Evolutionary conservation across 2,113 vertebrate genomes (phyloP).

Genomic region (Stictonetta naevosa): DNA sequence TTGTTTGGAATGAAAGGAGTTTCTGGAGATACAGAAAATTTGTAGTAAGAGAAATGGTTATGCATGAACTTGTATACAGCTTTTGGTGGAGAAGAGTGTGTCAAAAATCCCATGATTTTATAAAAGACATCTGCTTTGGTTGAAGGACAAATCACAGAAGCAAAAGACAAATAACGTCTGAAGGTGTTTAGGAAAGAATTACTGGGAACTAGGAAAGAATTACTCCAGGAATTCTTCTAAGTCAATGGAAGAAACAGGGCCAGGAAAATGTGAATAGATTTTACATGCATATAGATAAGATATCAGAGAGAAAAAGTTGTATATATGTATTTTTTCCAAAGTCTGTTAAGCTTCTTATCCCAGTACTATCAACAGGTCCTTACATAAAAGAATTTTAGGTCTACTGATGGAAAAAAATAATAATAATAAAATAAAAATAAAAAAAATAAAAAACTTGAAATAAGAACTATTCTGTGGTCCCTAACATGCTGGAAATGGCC

Average conservation of each 20-base stretch:
- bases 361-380: neutral
- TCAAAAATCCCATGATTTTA: neutral
- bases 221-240: neutral
- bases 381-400: neutral
- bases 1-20: neutral
- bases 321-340: neutral
- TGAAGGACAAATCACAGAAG: neutral
- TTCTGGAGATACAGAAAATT: neutral
- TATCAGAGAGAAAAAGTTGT: neutral
- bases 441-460: neutral
- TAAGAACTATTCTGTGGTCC: neutral
- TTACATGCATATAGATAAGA: neutral
- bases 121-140: neutral
- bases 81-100: neutral
- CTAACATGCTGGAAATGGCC: neutral
- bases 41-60: neutral
- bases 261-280: neutral
- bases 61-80: neutral
- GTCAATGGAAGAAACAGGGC: neutral
- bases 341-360: neutral
- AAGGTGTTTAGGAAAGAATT: neutral
- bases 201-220: neutral
- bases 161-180: neutral
- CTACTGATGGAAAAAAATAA: neutral
- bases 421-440: too few species aligned